Percentiles rank a stretch among this genome's conserved stretches.
Evolutionary conservation across 2,888 invertebrate species (phyloP).

Genomic region (Colletes collaris): DNA sequence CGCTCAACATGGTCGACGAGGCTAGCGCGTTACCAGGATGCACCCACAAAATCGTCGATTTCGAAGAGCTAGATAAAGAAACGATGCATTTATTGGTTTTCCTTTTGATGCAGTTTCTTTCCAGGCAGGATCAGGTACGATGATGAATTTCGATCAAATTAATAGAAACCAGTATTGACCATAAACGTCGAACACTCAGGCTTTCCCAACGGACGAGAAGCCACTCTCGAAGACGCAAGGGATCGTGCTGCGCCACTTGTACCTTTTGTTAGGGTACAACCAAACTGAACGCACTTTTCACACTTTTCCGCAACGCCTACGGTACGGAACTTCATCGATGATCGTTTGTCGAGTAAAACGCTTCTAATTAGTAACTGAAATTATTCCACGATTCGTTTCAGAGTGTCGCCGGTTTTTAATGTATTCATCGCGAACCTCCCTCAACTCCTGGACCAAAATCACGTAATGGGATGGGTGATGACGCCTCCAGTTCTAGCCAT

Average conservation of each 20-base stretch:
- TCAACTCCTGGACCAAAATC: conserved; percentile 97
- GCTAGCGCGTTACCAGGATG: conserved; percentile 89
- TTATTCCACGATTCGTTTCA: conserved; percentile 77
- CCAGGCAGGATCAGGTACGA: conserved; percentile 88
- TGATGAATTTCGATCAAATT: background rate
- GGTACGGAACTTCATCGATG: conserved; percentile 83
- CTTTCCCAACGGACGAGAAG: conserved; percentile 95
- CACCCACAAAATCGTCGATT: conserved; percentile 94
- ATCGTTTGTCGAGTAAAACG: background rate
- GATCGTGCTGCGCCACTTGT: conserved; percentile 95
- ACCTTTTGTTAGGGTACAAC: conserved; percentile 96
- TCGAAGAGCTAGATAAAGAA: conserved; percentile 97
- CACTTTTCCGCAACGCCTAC: conserved; percentile 92
- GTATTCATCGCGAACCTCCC: conserved; percentile 97
- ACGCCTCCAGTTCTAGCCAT: conserved; percentile 93
- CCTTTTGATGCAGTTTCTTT: conserved; percentile 98
- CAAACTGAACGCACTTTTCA: conserved; percentile 95
- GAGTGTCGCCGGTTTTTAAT: conserved; percentile 97
- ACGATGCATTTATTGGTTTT: conserved; percentile 97
- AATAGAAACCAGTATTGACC: conserved; percentile 2
- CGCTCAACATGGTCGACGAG: conserved; percentile 90
- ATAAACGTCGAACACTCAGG: conserved; percentile 81
- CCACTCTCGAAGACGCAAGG: conserved; percentile 90
- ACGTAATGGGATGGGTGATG: conserved; percentile 94
- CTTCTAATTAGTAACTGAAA: background rate